Evolutionary conservation across 2,113 vertebrate species (phyloP), one percentile per base, ranked within the genome.

Genomic region (Pelusios castaneus): DNA sequence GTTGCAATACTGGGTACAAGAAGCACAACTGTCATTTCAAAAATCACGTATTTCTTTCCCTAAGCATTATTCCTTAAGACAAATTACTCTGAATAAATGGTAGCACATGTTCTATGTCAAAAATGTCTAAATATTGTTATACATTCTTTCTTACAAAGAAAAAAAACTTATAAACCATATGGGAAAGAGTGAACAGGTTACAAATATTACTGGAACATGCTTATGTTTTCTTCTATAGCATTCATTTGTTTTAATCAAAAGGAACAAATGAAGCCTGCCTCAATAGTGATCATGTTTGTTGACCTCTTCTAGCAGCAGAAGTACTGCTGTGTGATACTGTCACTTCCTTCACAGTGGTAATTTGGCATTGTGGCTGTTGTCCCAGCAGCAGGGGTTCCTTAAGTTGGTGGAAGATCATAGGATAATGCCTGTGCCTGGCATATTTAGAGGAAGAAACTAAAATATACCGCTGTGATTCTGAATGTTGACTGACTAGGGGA

Each of bases 191-290:
- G 87, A 92, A 90, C n/a, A 55, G 81, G 31, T 87, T 95, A 73
- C 43, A 88, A 75, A 47, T 80, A 10, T 83, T 56, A 6, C 34
- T 49, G 49, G 56, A 52, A 11, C 41, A 80, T 41, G 6, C 3
- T 70, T 52, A 16, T n/a, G 29, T 43, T 51, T 70, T 70, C n/a
- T 45, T 93, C 89, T 93, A 80, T 73, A 90, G 22, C 49, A 49
- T 91, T 94, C 43, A 34, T 85, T 95, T 97, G 43, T 76, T 90
- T 94, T 95, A 95, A 92, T 56, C 92, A 38, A 31, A 90, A 96
- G 94, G 91, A 92, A 22, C 21, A 92, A 96, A 87, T 89, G 85
- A 92, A 95, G 45, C 84, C 85, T 95, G 92, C 73, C 78, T 75
- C 54, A 31, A 1, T 55, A 89, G 49, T 80, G 80, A 80, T 41